phyloP scores from a whole-genome alignment of 2,113 vertebrate genomes.

The Hucho hucho region DNA sequence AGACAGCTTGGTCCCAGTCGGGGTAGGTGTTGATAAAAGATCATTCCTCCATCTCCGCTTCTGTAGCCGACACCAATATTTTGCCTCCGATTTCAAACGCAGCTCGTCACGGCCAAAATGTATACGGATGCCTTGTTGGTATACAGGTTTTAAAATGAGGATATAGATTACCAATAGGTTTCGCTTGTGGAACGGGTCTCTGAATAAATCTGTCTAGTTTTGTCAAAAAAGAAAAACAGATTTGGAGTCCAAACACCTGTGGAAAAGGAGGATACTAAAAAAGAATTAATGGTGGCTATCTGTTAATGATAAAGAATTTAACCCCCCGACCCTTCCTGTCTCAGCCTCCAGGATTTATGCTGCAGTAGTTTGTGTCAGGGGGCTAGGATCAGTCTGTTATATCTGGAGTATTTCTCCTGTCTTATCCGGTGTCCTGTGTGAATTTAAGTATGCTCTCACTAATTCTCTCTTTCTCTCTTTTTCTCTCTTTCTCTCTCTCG shows the following conservation, averaged over 20 bases:
- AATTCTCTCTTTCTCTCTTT: no score
- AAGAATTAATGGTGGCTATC: neutral
- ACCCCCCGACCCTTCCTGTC: no score
- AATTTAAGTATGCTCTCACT: no score
- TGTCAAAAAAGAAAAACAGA: neutral
- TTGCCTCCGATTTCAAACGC: constrained; percentile 92
- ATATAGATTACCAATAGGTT: neutral
- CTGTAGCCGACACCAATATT: constrained; percentile 76
- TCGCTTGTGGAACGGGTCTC: neutral
- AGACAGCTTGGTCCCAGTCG: constrained; percentile 75
- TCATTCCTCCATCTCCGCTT: constrained; percentile 91
- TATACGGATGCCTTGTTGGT: neutral
- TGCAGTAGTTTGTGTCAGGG: no score
- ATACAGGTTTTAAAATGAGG: constrained; percentile 21
- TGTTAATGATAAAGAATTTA: neutral
- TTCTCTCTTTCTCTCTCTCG: no score
- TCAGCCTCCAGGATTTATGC: no score
- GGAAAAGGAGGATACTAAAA: neutral
- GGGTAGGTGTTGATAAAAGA: constrained; percentile 82
- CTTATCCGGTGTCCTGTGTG: no score
- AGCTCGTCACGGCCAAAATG: constrained; percentile 54
- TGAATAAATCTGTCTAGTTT: neutral
- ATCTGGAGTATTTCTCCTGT: no score
- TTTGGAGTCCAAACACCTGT: neutral
- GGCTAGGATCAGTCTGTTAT: no score